Evolutionary conservation across 2,888 invertebrate genomes (phyloP).

Genomic region (Acleris literana): DNA sequence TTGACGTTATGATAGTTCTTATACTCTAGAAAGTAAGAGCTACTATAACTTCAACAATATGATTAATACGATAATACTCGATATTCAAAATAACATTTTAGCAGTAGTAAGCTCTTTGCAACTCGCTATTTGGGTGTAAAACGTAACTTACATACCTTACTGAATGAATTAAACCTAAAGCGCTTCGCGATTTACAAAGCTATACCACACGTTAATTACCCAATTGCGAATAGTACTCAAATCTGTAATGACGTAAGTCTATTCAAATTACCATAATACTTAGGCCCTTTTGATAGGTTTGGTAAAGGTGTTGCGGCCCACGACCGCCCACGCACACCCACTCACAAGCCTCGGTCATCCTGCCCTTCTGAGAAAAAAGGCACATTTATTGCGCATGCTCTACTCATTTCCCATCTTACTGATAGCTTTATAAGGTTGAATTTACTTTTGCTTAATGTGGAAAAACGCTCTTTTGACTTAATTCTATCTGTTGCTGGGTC

Average conservation of each 20-base stretch:
- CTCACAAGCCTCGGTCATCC: conserved; percentile 44
- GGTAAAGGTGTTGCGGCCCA: conserved; percentile 42
- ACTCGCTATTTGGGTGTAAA: too few species aligned
- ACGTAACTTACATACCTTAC: background rate
- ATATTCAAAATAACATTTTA: background rate
- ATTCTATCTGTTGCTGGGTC: too few species aligned
- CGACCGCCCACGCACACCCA: conserved; percentile 48
- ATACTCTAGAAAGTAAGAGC: too few species aligned
- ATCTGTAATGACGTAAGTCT: conserved; percentile 36
- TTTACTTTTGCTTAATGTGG: too few species aligned
- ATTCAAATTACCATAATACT: background rate
- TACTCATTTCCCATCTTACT: background rate
- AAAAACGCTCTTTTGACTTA: too few species aligned
- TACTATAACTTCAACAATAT: too few species aligned
- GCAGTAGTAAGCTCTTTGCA: background rate
- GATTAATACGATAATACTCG: too few species aligned
- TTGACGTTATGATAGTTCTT: too few species aligned
- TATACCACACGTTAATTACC: conserved; percentile 63
- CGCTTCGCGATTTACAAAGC: conserved; percentile 22
- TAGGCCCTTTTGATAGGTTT: conserved; percentile 5
- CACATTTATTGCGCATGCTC: background rate
- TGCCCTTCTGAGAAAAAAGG: too few species aligned
- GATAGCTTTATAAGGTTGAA: too few species aligned
- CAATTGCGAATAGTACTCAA: conserved; percentile 62
- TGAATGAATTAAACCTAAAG: conserved; percentile 8